A percentile compares a stretch with the other conserved stretches of the same genome.
These are phyloP conservation scores for Harpalus rubripes DNA, from an alignment of 2,888 invertebrate species.

Conservation along the genomic window DNA sequence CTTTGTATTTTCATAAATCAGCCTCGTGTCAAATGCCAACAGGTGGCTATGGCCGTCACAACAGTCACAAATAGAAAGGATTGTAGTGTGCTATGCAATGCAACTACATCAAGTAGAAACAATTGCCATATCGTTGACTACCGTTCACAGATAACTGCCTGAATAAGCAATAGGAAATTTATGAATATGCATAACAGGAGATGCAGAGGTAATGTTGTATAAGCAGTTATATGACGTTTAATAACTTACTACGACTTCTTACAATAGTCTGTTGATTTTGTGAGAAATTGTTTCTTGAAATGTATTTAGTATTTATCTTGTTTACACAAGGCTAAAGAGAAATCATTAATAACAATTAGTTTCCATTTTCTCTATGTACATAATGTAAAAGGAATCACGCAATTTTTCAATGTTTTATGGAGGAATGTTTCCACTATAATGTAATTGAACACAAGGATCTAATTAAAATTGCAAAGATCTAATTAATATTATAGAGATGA, in stretches of 20 bases:
- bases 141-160: neutral
- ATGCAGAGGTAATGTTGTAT: neutral
- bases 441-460: too few relatives aligned
- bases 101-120: slow-evolving; percentile 2
- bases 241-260: neutral
- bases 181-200: slow-evolving; percentile 21
- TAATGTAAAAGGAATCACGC: too few relatives aligned
- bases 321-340: too few relatives aligned
- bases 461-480: too few relatives aligned
- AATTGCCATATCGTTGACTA: neutral
- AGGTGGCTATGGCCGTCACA: slow-evolving; percentile 13
- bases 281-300: neutral
- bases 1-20: slow-evolving; percentile 13
- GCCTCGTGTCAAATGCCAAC: slow-evolving; percentile 15
- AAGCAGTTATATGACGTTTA: neutral
- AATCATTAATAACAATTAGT: too few relatives aligned
- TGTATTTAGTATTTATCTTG: too few relatives aligned
- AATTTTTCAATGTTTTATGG: too few relatives aligned
- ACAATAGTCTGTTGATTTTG: neutral
- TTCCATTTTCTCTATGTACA: too few relatives aligned
- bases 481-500: too few relatives aligned
- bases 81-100: slow-evolving; percentile 2
- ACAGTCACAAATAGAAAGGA: slow-evolving; percentile 16
- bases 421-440: too few relatives aligned
- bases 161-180: slow-evolving; percentile 11